Base-by-base conservation (phyloP, 2,888 invertebrate genomes). In the Saturnia pavonia region DNA sequence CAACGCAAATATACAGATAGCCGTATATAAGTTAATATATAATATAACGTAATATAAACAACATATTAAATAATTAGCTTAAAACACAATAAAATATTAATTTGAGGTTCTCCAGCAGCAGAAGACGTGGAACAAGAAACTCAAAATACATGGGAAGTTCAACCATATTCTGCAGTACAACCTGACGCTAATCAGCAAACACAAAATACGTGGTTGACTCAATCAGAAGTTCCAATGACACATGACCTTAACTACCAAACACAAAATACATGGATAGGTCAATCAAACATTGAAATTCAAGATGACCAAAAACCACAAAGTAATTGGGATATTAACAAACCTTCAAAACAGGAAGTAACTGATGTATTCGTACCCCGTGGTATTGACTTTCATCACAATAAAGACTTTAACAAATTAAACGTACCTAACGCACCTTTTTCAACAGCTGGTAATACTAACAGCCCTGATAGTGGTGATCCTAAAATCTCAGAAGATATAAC, bases 161-260 rank as follows among this genome's bases (percentile, higher is more conserved):
- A 19, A 40, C 65, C 40, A 40, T 8, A 40, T n/a, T 11, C 40
- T 40, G 12, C 65, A 65, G 65, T 65, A 40, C 65, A 40, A 11
- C 65, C 65, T 65, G 40, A 65, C n/a, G 40, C n/a, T 40, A 40
- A 40, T 65, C 65, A 65, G 14, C 76, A 76, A 68, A 71, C 71
- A 4, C 72, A 73, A 63, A 70, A 69, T 19, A n/a, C 60, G n/a
- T 73, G 72, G 34, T 65, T 65, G 65, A 11, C 34, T 40, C 19
- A 40, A 65, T 65, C 65, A 65, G 40, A 65, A 71, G 68, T 71
- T 11, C 65, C 34, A 8, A 40, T 40, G 19, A 65, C 57, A 63
- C 69, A 69, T 43, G 69, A 74, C 7, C 60, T 72, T 67, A 72
- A 72, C 9, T 72, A 75, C 67, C 73, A 74, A 70, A 70, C 72